Conservation (phyloP, 2,888 invertebrate genomes). For the Stenotaenia linearis region DNA sequence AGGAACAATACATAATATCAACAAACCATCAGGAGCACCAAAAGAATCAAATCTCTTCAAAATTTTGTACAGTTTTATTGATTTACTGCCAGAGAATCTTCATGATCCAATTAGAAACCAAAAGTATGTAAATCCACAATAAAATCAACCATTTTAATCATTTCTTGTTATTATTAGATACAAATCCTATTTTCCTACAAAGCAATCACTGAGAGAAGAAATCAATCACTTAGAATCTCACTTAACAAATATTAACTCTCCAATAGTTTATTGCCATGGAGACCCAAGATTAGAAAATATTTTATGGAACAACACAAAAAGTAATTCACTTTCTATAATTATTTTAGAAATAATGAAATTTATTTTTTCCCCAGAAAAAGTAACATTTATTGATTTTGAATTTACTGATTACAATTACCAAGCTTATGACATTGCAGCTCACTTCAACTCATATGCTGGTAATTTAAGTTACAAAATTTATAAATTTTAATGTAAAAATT, state of each 20-base stretch:
- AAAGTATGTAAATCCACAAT: too few species aligned
- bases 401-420: slow-evolving; percentile 6
- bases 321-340: not conserved
- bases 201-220: not conserved
- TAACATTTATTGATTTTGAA: slow-evolving; percentile 28
- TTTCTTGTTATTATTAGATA: not conserved
- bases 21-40: not conserved
- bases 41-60: not conserved
- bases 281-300: not conserved
- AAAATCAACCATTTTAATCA: not conserved
- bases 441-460: slow-evolving; percentile 5
- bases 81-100: not conserved
- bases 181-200: not conserved
- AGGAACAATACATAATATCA: not conserved
- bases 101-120: not conserved
- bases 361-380: not conserved
- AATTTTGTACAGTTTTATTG: not conserved
- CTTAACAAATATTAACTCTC: not conserved
- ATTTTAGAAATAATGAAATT: not conserved
- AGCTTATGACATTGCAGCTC: slow-evolving; percentile 14
- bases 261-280: not conserved
- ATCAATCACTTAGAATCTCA: not conserved
- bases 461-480: not conserved
- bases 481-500: not conserved
- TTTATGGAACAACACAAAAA: not conserved